Percentiles rank a stretch among this genome's conserved stretches.
phyloP scores from a whole-genome alignment of 2,888 invertebrate species.

The Hipparchia sbordonii region DNA sequence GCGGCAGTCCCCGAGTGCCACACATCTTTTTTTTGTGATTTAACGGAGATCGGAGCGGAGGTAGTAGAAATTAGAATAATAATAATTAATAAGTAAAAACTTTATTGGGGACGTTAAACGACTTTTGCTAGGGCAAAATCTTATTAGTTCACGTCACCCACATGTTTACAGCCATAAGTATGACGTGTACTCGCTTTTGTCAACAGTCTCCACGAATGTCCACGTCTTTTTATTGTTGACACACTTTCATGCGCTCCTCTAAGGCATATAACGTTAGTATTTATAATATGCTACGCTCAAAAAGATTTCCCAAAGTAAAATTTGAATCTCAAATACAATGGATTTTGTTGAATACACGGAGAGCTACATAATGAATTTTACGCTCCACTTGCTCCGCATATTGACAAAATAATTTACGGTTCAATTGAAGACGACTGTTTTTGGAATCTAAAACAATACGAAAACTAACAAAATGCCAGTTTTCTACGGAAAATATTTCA shows the following conservation, averaged over 20 bases:
- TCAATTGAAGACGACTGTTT: neutral
- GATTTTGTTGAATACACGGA: neutral
- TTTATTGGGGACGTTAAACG: no score
- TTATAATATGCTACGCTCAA: neutral
- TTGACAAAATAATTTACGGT: slow-evolving; percentile 3
- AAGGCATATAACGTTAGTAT: neutral
- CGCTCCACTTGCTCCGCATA: neutral
- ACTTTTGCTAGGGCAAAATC: no score
- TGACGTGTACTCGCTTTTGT: no score
- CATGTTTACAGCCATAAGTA: no score
- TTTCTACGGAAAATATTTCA: neutral
- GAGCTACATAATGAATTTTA: neutral
- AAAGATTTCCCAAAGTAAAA: neutral
- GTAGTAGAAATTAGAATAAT: no score
- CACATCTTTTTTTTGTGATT: no score
- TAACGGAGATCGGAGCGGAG: no score
- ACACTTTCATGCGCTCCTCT: neutral
- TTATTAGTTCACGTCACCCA: no score
- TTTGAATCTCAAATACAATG: slow-evolving; percentile 5
- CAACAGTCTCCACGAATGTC: no score
- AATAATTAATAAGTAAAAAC: no score
- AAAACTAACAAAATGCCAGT: neutral
- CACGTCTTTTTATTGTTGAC: no score
- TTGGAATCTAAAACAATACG: neutral
- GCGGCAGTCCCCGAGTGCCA: no score